Conservation (phyloP, 2,797 vertebrate species). For the Melanotaenia boesemani region DNA sequence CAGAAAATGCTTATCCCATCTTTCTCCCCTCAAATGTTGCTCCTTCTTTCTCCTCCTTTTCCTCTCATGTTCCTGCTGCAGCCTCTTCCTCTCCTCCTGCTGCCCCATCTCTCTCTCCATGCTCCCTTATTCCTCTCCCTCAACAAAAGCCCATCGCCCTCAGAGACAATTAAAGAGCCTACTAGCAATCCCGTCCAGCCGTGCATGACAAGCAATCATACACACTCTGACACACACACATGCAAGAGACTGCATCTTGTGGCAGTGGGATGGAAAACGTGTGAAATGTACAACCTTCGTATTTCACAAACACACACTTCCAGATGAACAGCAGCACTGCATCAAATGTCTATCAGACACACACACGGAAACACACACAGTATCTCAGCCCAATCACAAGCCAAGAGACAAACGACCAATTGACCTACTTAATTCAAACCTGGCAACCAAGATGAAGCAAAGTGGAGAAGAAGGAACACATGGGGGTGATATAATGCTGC, state of each 20-base stretch:
- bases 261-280: background rate
- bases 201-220: constrained; percentile 39
- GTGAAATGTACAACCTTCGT: constrained; percentile 16
- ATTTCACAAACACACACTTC: constrained; percentile 14
- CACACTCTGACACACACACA: constrained; percentile 10
- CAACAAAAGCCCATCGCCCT: constrained; percentile 33
- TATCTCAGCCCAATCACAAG: constrained; percentile 23
- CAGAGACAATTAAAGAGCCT: constrained; percentile 65
- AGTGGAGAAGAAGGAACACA: constrained; percentile 9
- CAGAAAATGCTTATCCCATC: constrained; percentile 3
- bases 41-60: background rate
- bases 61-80: constrained; percentile 1
- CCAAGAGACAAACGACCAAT: constrained; percentile 62
- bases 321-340: constrained; percentile 18
- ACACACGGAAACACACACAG: constrained; percentile 17
- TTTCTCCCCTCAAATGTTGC: constrained; percentile 12
- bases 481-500: background rate
- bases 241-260: constrained; percentile 39
- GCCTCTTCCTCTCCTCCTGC: constrained; percentile 14
- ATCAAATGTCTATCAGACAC: constrained; percentile 4
- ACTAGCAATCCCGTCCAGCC: constrained; percentile 60
- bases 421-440: constrained; percentile 66
- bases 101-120: background rate
- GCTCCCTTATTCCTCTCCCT: constrained; percentile 10
- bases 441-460: constrained; percentile 39